Evolutionary conservation across 2,888 invertebrate species (phyloP).

Genomic region (Phoronis australis): DNA sequence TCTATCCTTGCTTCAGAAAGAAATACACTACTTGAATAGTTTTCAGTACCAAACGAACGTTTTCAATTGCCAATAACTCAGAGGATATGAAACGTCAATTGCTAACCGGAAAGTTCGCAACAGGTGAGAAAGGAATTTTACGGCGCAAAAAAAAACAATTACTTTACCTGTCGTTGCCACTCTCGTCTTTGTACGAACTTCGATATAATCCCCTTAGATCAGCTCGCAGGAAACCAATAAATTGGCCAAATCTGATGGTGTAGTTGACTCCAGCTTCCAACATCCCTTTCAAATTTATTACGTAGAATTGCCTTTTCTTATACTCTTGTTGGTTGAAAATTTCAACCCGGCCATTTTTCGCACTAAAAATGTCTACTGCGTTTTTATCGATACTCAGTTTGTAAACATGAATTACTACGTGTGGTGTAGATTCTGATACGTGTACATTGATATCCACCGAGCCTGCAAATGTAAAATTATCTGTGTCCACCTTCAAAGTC

Average conservation of each 20-base stretch:
- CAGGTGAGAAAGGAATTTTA: too few species aligned
- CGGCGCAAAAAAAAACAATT: too few species aligned
- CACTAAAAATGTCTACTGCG: background rate
- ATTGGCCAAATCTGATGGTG: constrained; percentile 19
- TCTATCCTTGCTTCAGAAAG: too few species aligned
- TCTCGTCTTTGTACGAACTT: constrained; percentile 24
- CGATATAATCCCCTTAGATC: constrained; percentile 31
- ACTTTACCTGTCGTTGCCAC: constrained; percentile 20
- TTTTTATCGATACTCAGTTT: background rate
- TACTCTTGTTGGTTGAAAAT: constrained; percentile 21
- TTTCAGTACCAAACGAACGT: too few species aligned
- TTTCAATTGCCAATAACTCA: too few species aligned
- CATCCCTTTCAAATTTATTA: constrained; percentile 21
- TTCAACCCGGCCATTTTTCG: background rate
- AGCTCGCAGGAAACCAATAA: constrained; percentile 19
- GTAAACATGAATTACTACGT: constrained; percentile 26
- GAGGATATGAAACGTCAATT: too few species aligned
- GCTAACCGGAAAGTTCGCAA: too few species aligned
- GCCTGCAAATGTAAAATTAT: constrained; percentile 21
- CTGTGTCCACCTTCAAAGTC: constrained; percentile 22
- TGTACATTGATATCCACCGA: constrained; percentile 24
- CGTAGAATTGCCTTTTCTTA: constrained; percentile 23
- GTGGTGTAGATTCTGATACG: constrained; percentile 19
- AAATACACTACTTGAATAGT: too few species aligned
- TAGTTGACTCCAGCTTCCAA: constrained; percentile 17